Evolutionary conservation across 2,113 vertebrate species (phyloP).

Genomic region (Cephalopterus ornatus): DNA sequence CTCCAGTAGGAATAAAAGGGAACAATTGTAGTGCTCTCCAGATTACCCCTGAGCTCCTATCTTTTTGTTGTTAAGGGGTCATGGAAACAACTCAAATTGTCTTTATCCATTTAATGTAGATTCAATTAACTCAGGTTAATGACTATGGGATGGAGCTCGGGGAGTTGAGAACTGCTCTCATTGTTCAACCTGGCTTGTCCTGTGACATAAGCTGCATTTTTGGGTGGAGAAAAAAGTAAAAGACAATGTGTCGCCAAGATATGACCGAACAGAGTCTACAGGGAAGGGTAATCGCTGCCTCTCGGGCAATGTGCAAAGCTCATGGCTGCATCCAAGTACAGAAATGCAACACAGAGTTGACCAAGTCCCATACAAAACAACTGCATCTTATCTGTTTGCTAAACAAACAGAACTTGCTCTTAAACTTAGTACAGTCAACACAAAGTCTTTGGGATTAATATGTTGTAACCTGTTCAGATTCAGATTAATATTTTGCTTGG

Average conservation of each 20-base stretch:
- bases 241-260: background rate
- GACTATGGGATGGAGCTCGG: background rate
- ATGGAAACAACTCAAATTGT: background rate
- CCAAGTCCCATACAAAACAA: background rate
- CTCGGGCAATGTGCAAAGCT: background rate
- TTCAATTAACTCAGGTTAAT: conserved; percentile 28
- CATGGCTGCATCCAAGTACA: background rate
- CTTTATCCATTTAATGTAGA: background rate
- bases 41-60: background rate
- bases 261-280: background rate
- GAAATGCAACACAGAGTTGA: background rate
- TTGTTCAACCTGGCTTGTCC: background rate
- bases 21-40: background rate
- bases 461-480: background rate
- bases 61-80: background rate
- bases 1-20: background rate
- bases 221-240: background rate
- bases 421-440: background rate
- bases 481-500: background rate
- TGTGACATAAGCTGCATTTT: background rate
- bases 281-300: background rate
- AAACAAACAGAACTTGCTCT: background rate
- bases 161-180: background rate
- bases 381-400: background rate
- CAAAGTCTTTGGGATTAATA: background rate